Conservation (phyloP, 2,888 invertebrate genomes). For the Thysanoteuthis rhombus region DNA sequence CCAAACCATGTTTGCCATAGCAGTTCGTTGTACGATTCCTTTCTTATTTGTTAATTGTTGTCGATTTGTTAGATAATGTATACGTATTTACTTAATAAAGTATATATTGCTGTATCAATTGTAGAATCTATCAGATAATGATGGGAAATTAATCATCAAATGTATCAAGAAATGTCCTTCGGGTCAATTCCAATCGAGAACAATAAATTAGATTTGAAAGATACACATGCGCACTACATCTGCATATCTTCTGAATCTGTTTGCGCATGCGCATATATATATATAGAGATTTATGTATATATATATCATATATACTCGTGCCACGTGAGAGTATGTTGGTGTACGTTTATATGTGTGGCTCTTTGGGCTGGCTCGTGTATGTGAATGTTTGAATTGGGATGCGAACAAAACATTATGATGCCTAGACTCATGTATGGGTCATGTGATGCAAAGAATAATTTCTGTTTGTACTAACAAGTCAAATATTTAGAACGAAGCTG, state of each 20-base stretch:
- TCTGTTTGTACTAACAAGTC: too few relatives aligned
- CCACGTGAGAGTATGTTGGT: too few relatives aligned
- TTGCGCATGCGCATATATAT: not conserved
- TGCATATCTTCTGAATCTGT: not conserved
- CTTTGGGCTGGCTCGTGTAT: not conserved
- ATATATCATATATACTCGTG: too few relatives aligned
- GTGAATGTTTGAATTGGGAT: not conserved
- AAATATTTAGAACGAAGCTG: too few relatives aligned
- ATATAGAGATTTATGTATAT: too few relatives aligned
- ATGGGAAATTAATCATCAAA: not conserved
- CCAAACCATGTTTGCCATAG: not conserved
- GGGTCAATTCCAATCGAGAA: not conserved
- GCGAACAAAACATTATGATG: too few relatives aligned
- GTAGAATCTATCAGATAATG: not conserved
- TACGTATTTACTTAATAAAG: constrained; percentile 12
- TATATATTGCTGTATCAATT: not conserved
- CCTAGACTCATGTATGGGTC: too few relatives aligned
- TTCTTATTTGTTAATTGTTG: constrained; percentile 12
- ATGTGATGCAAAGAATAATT: too few relatives aligned
- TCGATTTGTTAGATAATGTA: not conserved
- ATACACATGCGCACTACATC: not conserved
- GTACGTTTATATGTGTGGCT: not conserved
- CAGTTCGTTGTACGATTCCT: not conserved
- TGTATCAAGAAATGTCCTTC: not conserved
- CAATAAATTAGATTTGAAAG: constrained; percentile 12